These are phyloP conservation scores for Phymorhynchus buccinoides DNA, from an alignment of 1,140 invertebrate species.

Conservation along the genomic window DNA sequence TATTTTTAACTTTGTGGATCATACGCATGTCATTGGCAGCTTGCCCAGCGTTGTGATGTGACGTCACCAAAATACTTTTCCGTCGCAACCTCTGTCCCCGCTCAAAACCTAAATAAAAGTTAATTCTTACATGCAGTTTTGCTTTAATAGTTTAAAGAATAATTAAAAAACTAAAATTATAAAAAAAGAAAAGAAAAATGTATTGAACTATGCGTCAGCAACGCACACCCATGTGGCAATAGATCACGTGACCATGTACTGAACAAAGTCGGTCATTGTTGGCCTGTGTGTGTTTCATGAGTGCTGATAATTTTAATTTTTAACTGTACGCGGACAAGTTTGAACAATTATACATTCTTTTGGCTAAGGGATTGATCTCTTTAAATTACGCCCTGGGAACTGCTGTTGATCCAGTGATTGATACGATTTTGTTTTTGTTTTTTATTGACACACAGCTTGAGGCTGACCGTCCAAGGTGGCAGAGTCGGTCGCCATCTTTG, in stretches of 20 bases:
- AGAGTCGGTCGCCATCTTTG: not conserved
- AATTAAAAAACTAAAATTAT: not conserved
- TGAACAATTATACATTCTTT: too few relatives aligned
- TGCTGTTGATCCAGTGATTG: not conserved
- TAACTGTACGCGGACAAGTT: too few relatives aligned
- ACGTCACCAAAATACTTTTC: not conserved
- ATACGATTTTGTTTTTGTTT: not conserved
- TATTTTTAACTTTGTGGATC: too few relatives aligned
- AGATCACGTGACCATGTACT: not conserved
- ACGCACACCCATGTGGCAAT: not conserved
- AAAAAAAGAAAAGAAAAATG: not conserved
- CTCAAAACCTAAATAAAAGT: too few relatives aligned
- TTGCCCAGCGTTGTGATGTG: not conserved
- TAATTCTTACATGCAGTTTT: too few relatives aligned
- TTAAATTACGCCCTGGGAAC: not conserved
- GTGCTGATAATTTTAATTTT: too few relatives aligned
- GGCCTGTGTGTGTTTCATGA: not conserved
- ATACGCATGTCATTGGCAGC: too few relatives aligned
- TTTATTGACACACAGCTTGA: not conserved
- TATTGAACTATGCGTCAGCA: too few relatives aligned
- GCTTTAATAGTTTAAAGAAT: too few relatives aligned
- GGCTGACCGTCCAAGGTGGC: conserved; percentile 17
- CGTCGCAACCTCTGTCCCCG: not conserved
- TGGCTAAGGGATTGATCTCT: too few relatives aligned
- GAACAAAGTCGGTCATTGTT: not conserved